Conservation (phyloP, 2,113 vertebrate species). For the Ciconia maguari region DNA sequence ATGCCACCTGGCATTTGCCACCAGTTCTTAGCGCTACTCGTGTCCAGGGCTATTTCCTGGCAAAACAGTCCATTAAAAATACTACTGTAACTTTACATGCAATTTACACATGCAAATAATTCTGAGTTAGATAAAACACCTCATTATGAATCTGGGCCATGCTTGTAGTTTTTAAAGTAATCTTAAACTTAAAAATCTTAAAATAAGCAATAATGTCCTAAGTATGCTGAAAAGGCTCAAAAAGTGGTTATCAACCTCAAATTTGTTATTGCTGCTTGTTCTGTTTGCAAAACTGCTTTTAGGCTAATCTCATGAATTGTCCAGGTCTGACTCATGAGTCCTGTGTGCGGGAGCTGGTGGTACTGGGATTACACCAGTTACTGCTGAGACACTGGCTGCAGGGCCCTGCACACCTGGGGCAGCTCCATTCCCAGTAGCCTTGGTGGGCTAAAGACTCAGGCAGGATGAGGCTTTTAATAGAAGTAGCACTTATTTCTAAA, state of each 20-base stretch:
- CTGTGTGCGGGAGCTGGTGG: neutral
- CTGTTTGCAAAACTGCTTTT: neutral
- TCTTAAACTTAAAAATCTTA: conserved; percentile 29
- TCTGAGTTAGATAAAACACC: neutral
- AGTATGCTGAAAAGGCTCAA: neutral
- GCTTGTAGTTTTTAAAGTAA: neutral
- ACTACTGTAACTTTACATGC: neutral
- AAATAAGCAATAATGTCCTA: neutral
- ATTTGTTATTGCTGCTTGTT: neutral
- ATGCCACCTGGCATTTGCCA: neutral
- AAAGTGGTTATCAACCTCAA: neutral
- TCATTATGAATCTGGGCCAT: neutral
- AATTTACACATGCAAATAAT: neutral
- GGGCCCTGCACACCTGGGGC: neutral
- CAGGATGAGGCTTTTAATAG: neutral
- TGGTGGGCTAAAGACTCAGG: neutral
- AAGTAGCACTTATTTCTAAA: neutral
- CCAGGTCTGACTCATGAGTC: neutral
- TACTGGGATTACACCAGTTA: neutral
- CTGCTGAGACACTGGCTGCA: neutral
- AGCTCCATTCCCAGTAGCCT: neutral
- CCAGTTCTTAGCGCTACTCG: neutral
- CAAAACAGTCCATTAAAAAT: neutral
- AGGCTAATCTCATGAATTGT: neutral
- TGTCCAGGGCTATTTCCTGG: neutral